A percentile compares a stretch with the other conserved stretches of the same genome.
Conservation (phyloP, 2,113 vertebrate species). For the Myodes glareolus region DNA sequence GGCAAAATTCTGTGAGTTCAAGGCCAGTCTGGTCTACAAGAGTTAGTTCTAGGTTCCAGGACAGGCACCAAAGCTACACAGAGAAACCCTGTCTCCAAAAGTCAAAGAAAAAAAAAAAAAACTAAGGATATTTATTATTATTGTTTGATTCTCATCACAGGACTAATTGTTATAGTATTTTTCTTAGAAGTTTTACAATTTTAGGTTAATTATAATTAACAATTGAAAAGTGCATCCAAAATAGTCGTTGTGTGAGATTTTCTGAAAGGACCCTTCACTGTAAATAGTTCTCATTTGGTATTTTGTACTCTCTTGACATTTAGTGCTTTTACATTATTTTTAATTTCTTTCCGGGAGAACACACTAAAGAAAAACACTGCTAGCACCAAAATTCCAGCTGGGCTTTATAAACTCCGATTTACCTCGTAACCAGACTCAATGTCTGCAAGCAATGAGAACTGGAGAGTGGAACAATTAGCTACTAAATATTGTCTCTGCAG, state of each 20-base stretch:
- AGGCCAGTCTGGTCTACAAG: too few species aligned
- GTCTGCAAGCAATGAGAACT: neutral
- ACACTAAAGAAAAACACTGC: conserved; percentile 38
- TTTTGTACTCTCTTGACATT: conserved; percentile 32
- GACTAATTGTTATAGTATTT: conserved; percentile 6
- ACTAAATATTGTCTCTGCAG: conserved; percentile 36
- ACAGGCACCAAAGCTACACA: too few species aligned
- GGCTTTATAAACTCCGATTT: conserved; percentile 50
- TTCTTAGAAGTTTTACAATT: conserved; percentile 45
- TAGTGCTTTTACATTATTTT: conserved; percentile 55
- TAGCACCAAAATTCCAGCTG: conserved; percentile 69
- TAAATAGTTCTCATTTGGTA: conserved; percentile 52
- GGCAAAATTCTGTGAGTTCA: too few species aligned
- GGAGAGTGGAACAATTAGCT: conserved; percentile 35
- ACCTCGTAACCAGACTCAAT: neutral
- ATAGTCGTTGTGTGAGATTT: neutral
- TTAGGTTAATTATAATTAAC: conserved; percentile 32
- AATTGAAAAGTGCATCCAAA: conserved; percentile 53
- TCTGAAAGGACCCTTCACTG: conserved; percentile 46
- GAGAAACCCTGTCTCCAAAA: too few species aligned
- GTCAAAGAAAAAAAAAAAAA: too few species aligned
- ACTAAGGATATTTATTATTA: neutral
- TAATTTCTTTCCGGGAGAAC: conserved; percentile 47
- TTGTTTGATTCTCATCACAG: conserved; percentile 59
- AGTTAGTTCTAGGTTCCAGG: too few species aligned